Conservation (phyloP, 2,888 invertebrate species). For the Lasioglossum figueresi region DNA sequence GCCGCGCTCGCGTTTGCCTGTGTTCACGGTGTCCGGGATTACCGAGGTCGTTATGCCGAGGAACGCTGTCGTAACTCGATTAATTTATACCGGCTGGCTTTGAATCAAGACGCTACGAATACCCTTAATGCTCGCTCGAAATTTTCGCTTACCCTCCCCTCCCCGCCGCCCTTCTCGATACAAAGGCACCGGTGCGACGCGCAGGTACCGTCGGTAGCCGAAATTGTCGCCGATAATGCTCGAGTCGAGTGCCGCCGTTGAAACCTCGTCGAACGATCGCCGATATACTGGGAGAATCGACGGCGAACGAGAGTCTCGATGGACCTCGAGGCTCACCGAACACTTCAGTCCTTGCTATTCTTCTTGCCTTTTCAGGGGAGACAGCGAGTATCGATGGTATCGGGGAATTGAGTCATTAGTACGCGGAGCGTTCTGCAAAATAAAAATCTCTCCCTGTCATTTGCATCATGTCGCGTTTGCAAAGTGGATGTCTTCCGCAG, state of each 20-base stretch:
- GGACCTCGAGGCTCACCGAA: neutral
- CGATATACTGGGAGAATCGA: neutral
- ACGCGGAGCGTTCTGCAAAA: neutral
- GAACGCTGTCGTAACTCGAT: conserved; percentile 32
- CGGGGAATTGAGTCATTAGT: neutral
- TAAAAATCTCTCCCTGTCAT: neutral
- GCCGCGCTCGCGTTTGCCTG: conserved; percentile 16
- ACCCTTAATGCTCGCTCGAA: conserved; percentile 4
- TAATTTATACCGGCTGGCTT: conserved; percentile 27
- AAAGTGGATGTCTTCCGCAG: neutral
- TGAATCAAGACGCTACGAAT: conserved; percentile 15
- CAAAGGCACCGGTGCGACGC: neutral
- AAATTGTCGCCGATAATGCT: neutral
- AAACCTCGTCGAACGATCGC: neutral
- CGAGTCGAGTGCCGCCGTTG: neutral
- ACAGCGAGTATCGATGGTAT: neutral
- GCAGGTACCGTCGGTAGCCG: neutral
- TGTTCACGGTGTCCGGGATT: conserved; percentile 21
- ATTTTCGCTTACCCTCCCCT: neutral
- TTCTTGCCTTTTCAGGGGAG: neutral
- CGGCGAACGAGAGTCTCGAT: neutral
- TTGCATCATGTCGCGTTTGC: neutral
- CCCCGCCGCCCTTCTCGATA: neutral
- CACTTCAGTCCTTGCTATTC: neutral
- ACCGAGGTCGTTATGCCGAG: conserved; percentile 39